Evolutionary conservation across 2,113 vertebrate species (phyloP), one percentile per base, ranked within the genome.

Genomic region (Emydura subglobosa): DNA sequence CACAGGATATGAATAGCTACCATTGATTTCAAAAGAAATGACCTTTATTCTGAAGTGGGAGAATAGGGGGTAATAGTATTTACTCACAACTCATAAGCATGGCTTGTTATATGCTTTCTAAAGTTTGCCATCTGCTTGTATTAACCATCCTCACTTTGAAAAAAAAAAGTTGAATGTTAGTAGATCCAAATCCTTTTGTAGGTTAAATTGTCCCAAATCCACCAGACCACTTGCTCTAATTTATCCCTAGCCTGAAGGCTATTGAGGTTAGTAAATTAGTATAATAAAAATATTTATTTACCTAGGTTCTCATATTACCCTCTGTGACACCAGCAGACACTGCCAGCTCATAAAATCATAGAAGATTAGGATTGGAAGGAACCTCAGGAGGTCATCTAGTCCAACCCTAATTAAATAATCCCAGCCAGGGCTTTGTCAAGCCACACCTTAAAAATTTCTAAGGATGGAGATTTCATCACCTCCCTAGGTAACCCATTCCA

Each of bases 71-170:
- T 39, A 80, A 80, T 2, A 80, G 14, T 88, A 79, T 49, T 78
- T 82, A 88, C 83, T 11, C 25, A 79, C 65, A 78, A 93, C 59
- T 82, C 79, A 86, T 29, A 88, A 39, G 12, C 2, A 3, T 47
- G 17, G 19, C 92, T 57, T 94, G 39, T 94, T 95, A 55, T 82
- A 85, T 85, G 17, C 95, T 94, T 89, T 84, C 34, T 91, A 19
- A 91, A 84, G 44, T 31, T 74, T 90, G 3, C 47, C 27, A 34
- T 95, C 68, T 90, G 49, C 31, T 86, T 82, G 39, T 13, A 80
- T 88, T 83, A 83, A 59, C 31, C 7, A 76, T 68, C 21, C 86
- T 39, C 7, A 13, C 16, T 50, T 95, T 94, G 86, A 44, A 31
- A 89, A 91, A 89, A 54, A 50, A 50, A 7, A 50, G 3, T 5